Percentiles rank a stretch among this genome's conserved stretches.
Conservation (phyloP, 2,888 invertebrate genomes). For the Brenthis ino region DNA sequence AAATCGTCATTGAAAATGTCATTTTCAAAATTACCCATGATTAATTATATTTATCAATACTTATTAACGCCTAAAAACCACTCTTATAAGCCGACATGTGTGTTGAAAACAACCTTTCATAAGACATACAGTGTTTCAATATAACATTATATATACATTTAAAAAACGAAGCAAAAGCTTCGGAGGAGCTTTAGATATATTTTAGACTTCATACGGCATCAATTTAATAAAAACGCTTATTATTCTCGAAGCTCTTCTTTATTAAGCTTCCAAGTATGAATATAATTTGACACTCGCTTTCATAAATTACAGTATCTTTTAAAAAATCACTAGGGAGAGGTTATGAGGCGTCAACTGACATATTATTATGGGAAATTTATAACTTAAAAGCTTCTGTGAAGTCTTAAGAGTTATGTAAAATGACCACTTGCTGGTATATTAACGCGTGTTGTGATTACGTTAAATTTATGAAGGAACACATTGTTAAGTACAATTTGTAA, state of each 20-base stretch:
- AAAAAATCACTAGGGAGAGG: constrained; percentile 48
- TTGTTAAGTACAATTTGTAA: constrained; percentile 25
- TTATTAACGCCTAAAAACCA: too few species aligned
- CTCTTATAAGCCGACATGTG: too few species aligned
- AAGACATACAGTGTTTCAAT: not conserved
- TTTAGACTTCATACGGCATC: constrained; percentile 35
- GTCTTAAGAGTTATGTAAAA: constrained; percentile 60
- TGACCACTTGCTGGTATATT: constrained; percentile 59
- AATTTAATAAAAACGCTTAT: constrained; percentile 45
- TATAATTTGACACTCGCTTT: constrained; percentile 69
- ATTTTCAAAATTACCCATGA: too few species aligned
- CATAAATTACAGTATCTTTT: constrained; percentile 57
- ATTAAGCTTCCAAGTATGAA: constrained; percentile 56
- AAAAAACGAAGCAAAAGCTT: constrained; percentile 21
- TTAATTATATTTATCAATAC: too few species aligned
- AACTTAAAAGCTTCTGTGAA: constrained; percentile 48
- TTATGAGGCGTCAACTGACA: constrained; percentile 50
- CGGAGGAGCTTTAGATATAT: constrained; percentile 37
- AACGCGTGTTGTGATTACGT: constrained; percentile 52
- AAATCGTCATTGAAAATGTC: too few species aligned
- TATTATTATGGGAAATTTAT: constrained; percentile 63
- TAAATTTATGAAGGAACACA: constrained; percentile 31
- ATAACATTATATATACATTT: not conserved
- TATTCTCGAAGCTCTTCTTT: constrained; percentile 55
- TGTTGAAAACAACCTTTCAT: too few species aligned